Percentiles rank a stretch among this genome's conserved stretches.
Evolutionary conservation across 2,113 vertebrate species (phyloP).

Genomic region (Dromaius novaehollandiae): DNA sequence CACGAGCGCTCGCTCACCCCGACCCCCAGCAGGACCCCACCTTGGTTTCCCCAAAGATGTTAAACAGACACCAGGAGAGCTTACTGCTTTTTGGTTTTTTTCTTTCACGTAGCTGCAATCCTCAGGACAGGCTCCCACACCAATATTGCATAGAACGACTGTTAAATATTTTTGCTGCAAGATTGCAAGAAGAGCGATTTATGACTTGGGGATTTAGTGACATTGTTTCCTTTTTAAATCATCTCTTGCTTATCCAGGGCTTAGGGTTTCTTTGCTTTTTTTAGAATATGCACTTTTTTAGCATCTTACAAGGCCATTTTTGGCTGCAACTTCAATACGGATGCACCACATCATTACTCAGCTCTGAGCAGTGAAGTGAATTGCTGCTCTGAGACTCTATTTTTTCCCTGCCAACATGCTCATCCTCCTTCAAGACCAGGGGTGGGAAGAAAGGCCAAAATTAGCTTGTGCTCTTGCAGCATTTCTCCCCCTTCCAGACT

Average conservation of each 20-base stretch:
- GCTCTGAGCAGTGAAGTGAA: neutral
- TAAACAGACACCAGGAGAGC: neutral
- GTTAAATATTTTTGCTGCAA: neutral
- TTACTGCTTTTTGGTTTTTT: neutral
- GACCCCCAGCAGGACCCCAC: neutral
- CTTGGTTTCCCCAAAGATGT: neutral
- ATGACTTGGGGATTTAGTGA: neutral
- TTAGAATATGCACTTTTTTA: neutral
- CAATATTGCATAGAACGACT: neutral
- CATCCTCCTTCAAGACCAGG: neutral
- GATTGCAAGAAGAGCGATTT: neutral
- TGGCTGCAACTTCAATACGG: neutral
- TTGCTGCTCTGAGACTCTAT: neutral
- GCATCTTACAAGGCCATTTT: neutral
- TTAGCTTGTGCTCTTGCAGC: neutral
- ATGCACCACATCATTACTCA: neutral
- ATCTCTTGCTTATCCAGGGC: neutral
- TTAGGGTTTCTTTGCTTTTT: neutral
- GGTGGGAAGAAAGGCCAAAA: neutral
- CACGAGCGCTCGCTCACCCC: too few species aligned
- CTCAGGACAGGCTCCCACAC: fast-evolving
- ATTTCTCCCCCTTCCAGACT: neutral
- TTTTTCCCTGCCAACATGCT: neutral
- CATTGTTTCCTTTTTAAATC: neutral
- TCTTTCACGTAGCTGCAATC: neutral